A percentile compares a stretch with the other conserved stretches of the same genome.
Conservation (phyloP, 2,797 vertebrate species). For the Chiroxiphia lanceolata region DNA sequence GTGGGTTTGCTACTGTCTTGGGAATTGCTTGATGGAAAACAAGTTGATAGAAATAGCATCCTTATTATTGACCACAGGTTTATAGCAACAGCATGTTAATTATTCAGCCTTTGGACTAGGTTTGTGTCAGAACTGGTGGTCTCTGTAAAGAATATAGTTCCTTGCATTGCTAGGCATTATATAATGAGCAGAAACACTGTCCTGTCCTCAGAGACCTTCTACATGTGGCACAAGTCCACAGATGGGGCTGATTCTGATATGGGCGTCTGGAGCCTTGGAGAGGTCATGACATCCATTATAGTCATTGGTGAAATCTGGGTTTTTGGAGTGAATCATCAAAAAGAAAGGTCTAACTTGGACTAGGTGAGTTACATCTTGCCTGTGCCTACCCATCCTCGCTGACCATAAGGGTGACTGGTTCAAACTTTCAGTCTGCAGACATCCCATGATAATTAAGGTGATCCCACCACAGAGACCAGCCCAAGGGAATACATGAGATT, state of each 20-base stretch:
- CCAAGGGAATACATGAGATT: neutral
- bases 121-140: neutral
- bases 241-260: neutral
- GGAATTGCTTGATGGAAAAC: neutral
- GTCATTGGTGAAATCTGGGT: neutral
- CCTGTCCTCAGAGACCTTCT: neutral
- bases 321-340: neutral
- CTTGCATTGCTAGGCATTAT: neutral
- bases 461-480: neutral
- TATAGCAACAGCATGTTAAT: neutral
- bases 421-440: neutral
- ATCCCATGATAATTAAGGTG: neutral
- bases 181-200: neutral
- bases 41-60: neutral
- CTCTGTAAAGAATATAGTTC: neutral
- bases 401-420: neutral
- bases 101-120: neutral
- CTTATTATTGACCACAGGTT: neutral
- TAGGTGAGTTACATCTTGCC: neutral
- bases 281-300: neutral
- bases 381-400: accelerated
- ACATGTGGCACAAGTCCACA: neutral
- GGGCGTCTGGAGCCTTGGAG: neutral
- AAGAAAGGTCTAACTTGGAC: neutral
- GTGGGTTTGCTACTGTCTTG: neutral